A percentile compares a stretch with the other conserved stretches of the same genome.
Evolutionary conservation across 1,140 invertebrate species (phyloP).

Genomic region (Meloidogyne hapla): DNA sequence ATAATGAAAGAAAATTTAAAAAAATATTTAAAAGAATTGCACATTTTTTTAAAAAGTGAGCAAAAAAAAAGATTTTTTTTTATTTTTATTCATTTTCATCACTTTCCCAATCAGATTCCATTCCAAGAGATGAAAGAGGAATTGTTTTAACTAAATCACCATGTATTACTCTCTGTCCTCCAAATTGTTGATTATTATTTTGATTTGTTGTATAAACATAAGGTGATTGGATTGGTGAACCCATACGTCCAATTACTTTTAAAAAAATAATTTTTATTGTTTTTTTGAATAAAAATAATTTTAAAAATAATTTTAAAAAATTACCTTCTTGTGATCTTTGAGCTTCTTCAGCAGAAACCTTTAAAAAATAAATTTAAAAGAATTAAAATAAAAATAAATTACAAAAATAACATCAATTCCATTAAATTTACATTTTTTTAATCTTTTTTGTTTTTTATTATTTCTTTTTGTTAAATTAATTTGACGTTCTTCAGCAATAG

Average conservation of each 20-base stretch:
- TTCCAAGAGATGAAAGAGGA: slow-evolving; percentile 46
- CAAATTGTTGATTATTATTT: too few species aligned
- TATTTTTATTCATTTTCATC: slow-evolving; percentile 38
- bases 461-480: neutral
- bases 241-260: slow-evolving; percentile 45
- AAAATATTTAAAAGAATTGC: too few species aligned
- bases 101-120: slow-evolving; percentile 47
- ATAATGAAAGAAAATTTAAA: too few species aligned
- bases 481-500: slow-evolving; percentile 32
- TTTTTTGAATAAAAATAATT: too few species aligned
- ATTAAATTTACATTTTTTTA: too few species aligned
- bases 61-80: too few species aligned
- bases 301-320: too few species aligned
- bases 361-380: slow-evolving; percentile 5
- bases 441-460: neutral
- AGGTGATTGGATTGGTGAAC: slow-evolving; percentile 42
- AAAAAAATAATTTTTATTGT: too few species aligned
- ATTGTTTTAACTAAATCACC: slow-evolving; percentile 52
- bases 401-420: too few species aligned
- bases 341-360: slow-evolving; percentile 18
- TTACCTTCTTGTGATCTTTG: slow-evolving; percentile 17
- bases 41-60: too few species aligned
- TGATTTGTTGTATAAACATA: slow-evolving; percentile 40
- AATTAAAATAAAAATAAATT: too few species aligned
- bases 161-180: slow-evolving; percentile 46